phyloP scores from a whole-genome alignment of 92 coral and sea anemone species.

The Phenganax stokvisi region DNA sequence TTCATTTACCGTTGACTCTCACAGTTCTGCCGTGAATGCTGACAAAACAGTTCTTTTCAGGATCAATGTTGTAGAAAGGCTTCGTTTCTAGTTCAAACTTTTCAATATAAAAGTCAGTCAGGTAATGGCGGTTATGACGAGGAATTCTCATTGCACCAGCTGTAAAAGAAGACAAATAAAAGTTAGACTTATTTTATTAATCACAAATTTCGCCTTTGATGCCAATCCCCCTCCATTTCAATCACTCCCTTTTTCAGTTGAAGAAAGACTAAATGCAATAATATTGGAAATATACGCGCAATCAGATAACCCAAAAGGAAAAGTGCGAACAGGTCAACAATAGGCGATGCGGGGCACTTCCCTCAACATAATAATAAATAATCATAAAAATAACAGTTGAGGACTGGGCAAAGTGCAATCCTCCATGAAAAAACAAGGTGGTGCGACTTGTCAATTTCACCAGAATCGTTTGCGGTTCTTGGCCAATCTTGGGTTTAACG shows the following conservation, averaged over 20 bases:
- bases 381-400: no score
- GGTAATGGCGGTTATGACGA: slow-evolving; percentile 28
- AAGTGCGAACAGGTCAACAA: no score
- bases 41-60: slow-evolving; percentile 26
- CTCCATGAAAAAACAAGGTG: no score
- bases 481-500: not conserved
- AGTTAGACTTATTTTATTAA: not conserved
- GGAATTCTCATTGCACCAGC: slow-evolving; percentile 39
- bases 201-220: not conserved
- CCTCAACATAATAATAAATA: no score
- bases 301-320: not conserved
- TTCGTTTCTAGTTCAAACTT: slow-evolving; percentile 6
- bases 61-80: slow-evolving; percentile 28
- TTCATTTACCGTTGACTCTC: slow-evolving; percentile 1
- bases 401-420: no score
- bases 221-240: not conserved
- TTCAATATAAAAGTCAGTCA: slow-evolving; percentile 25
- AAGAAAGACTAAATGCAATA: not conserved
- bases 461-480: not conserved
- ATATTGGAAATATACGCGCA: not conserved
- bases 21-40: slow-evolving; percentile 4
- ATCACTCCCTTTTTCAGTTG: not conserved
- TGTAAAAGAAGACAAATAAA: not conserved
- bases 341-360: no score
- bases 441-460: not conserved